Conservation (phyloP, 2,888 invertebrate species). For the Ochlodes sylvanus region DNA sequence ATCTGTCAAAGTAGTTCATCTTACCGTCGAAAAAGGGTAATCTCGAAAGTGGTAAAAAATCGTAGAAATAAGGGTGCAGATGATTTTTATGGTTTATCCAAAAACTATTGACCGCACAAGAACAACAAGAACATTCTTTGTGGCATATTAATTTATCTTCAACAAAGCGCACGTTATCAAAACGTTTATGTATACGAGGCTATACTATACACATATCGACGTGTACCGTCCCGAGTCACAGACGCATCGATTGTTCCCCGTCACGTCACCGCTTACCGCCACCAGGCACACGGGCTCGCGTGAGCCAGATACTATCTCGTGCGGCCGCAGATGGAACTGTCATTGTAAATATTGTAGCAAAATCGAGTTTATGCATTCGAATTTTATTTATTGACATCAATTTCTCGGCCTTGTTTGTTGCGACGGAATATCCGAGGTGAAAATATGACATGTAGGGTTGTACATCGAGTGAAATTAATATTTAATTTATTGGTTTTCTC, state of each 20-base stretch:
- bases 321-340: slow-evolving; percentile 7
- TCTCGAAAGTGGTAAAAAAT: too few species aligned
- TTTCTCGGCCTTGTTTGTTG: slow-evolving; percentile 11
- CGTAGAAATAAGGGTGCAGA: too few species aligned
- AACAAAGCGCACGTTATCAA: too few species aligned
- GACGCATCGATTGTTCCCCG: neutral
- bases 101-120: too few species aligned
- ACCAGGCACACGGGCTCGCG: slow-evolving; percentile 1
- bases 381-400: slow-evolving; percentile 14
- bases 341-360: slow-evolving; percentile 12
- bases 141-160: too few species aligned
- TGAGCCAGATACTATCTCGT: slow-evolving; percentile 6
- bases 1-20: too few species aligned
- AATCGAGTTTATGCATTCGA: slow-evolving; percentile 9
- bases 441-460: slow-evolving; percentile 4
- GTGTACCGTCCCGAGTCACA: neutral
- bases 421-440: neutral
- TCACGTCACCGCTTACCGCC: neutral
- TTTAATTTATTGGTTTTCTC: too few species aligned
- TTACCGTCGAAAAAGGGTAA: too few species aligned
- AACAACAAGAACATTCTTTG: too few species aligned
- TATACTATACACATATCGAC: neutral
- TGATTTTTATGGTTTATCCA: too few species aligned
- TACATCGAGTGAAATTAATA: neutral
- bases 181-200: too few species aligned